Conservation (phyloP, 2,113 vertebrate genomes). For the Triplophysa dalaica region DNA sequence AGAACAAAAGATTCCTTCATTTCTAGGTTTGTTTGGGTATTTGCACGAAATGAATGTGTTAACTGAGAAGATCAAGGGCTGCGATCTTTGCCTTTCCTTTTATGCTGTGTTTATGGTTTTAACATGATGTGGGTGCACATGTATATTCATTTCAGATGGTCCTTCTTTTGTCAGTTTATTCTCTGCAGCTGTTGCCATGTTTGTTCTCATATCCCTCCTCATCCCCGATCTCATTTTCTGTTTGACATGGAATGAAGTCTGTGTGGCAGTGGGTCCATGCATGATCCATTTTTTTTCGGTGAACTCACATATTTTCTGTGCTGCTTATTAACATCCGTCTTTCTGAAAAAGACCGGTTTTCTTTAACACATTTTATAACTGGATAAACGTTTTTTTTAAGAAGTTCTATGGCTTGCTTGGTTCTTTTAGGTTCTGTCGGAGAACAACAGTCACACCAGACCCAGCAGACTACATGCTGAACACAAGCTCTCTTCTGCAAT, state of each 20-base stretch:
- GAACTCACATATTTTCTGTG: slow-evolving; percentile 83
- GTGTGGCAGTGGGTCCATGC: slow-evolving; percentile 69
- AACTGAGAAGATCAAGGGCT: slow-evolving; percentile 59
- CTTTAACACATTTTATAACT: background rate
- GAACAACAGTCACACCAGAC: slow-evolving; percentile 78
- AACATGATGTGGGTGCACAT: slow-evolving; percentile 76
- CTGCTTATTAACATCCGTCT: slow-evolving; percentile 85
- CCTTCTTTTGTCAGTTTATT: slow-evolving; percentile 54
- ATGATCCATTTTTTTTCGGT: slow-evolving; percentile 77
- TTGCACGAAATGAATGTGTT: slow-evolving; percentile 79
- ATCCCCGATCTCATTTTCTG: slow-evolving; percentile 67
- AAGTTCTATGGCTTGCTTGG: slow-evolving; percentile 3
- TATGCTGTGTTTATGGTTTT: slow-evolving; percentile 63
- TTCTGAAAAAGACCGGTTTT: slow-evolving; percentile 74
- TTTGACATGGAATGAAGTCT: slow-evolving; percentile 77
- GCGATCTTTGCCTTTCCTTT: slow-evolving; percentile 61
- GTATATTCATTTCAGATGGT: slow-evolving; percentile 76
- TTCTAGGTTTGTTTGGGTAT: slow-evolving; percentile 71
- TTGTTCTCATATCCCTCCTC: slow-evolving; percentile 68
- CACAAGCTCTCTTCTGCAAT: slow-evolving; percentile 81
- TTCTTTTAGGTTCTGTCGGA: slow-evolving; percentile 80
- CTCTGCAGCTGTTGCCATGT: slow-evolving; percentile 67
- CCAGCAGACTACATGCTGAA: slow-evolving; percentile 79
- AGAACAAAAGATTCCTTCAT: slow-evolving; percentile 46
- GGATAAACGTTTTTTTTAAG: background rate